Percentiles rank a stretch among this genome's conserved stretches.
These are phyloP conservation scores for Rotaria macrura DNA, from an alignment of 2,888 invertebrate species.

Conservation along the genomic window DNA sequence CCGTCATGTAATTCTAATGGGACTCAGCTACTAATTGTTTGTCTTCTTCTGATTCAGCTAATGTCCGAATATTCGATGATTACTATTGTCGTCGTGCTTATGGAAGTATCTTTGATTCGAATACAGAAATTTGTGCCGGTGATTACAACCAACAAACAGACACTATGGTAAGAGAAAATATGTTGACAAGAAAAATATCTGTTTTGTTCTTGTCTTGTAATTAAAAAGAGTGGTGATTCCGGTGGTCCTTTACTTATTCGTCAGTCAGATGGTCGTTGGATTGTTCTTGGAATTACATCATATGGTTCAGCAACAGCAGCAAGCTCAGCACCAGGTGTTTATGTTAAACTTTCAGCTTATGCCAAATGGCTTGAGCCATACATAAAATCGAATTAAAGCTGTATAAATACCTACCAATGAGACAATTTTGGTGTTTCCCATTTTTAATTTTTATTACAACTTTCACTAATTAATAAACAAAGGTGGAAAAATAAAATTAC, in stretches of 20 bases:
- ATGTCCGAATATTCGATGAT: neutral
- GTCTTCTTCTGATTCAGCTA: neutral
- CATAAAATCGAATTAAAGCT: neutral
- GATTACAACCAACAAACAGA: neutral
- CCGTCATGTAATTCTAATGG: no score
- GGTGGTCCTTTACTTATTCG: slow-evolving; percentile 16
- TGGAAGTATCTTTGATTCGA: neutral
- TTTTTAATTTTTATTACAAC: neutral
- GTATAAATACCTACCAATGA: neutral
- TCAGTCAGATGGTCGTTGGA: neutral
- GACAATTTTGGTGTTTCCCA: neutral
- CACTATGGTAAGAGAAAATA: neutral
- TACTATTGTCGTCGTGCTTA: neutral
- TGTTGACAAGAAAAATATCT: neutral
- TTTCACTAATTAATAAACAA: neutral
- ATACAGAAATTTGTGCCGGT: neutral
- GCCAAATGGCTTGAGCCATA: neutral
- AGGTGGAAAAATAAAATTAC: neutral
- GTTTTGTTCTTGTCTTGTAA: no score
- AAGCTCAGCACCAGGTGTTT: neutral
- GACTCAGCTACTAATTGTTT: no score
- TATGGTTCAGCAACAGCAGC: neutral
- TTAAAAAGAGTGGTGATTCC: slow-evolving; percentile 14
- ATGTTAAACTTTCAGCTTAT: neutral
- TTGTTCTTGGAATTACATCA: slow-evolving; percentile 3